Base-by-base conservation (phyloP, 2,888 invertebrate genomes). In the Torymus tubicola region DNA sequence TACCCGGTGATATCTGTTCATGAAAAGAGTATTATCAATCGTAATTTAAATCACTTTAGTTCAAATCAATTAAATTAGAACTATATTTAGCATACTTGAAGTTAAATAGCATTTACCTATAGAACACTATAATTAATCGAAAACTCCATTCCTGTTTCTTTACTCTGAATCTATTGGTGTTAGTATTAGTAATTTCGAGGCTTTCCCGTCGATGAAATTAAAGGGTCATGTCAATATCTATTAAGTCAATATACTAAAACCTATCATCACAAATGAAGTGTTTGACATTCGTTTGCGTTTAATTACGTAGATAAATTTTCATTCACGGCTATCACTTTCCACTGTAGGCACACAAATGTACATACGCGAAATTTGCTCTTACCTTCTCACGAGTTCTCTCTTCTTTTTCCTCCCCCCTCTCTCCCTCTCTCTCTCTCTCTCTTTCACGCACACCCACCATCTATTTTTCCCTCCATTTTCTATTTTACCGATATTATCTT, bases 261-360 rank as follows among this genome's bases (percentile, higher is more conserved):
- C 69, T 64, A 80, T 52, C 64, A 60, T 53, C 65, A 31, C 31
- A 53, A 67, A 73, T n/a, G 24, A 68, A 68, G 68, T 73, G 70
- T 80, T 65, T 69, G 79, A 65, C 70, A 74, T 65, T 75, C 64
- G n/a, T 70, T 79, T 70, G 64, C 21, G 64, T 70, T 69, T 18
- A 69, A 74, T 74, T 69, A 73, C 57, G 18, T 16, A 71, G 77
- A 78, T 52, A 78, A 71, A 78, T 64, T 75, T 75, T 67, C 60
- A 1, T 53, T 18, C n/a, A 65, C 50, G 12, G 57, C 50, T 60
- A 60, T 75, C 67, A 60, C 50, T 67, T 64, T 57, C 50, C 8
- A 42, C 42, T 42, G 8, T 42, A 42, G 42, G 42, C 42, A 42
- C 8, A 42, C 42, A 42, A 8, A 8, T 42, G 42, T 42, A 42